Evolutionary conservation across 2,113 vertebrate species (phyloP).

Genomic region (Anser cygnoides): DNA sequence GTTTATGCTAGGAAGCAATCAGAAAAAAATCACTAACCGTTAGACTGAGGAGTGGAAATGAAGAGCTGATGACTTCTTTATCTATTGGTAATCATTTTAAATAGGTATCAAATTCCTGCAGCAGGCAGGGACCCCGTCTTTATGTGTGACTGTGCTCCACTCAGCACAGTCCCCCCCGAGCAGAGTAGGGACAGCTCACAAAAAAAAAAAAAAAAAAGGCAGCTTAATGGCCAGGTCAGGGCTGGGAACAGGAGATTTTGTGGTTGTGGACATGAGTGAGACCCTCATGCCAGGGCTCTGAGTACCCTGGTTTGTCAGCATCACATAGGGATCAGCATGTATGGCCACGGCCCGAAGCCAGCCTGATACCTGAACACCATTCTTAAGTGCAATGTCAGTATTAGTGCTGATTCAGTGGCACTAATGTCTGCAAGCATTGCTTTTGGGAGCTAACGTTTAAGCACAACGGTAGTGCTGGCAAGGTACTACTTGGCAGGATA

Average conservation of each 20-base stretch:
- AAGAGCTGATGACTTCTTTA: neutral
- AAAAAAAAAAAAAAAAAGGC: neutral
- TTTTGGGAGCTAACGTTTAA: neutral
- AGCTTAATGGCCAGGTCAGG: neutral
- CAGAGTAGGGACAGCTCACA: accelerated
- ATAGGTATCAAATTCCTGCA: accelerated
- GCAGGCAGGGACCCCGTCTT: neutral
- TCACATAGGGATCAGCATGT: neutral
- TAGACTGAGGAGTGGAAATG: neutral
- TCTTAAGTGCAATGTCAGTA: conserved; percentile 6
- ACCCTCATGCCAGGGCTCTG: neutral
- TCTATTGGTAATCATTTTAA: neutral
- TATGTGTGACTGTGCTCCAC: accelerated
- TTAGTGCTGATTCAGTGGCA: neutral
- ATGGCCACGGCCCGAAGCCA: neutral
- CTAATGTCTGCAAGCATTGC: neutral
- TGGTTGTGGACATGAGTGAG: neutral
- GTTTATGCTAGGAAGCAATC: neutral
- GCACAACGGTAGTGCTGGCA: conserved; percentile 1
- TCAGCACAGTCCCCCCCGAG: accelerated
- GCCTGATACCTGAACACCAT: neutral
- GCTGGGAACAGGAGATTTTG: neutral
- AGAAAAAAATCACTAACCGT: neutral
- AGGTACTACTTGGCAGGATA: neutral
- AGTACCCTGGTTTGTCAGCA: neutral